Percentiles rank a stretch among this genome's conserved stretches.
Conservation (phyloP, 1,140 invertebrate species). For the Bombus confusus region DNA sequence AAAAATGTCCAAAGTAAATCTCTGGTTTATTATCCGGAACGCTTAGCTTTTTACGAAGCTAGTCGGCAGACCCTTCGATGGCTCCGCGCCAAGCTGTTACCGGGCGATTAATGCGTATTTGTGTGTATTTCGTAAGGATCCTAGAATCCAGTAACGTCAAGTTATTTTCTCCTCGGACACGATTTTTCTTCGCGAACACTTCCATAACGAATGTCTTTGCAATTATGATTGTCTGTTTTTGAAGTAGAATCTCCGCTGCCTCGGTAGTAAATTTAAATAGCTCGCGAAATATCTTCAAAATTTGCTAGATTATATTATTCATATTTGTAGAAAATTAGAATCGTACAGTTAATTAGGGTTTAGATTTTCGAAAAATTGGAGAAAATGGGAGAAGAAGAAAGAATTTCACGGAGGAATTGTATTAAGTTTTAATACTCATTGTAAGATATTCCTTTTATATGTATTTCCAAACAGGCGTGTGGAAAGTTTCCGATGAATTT, state of each 20-base stretch:
- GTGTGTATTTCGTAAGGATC: slow-evolving; percentile 73
- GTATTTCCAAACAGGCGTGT: too few species aligned
- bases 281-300: neutral
- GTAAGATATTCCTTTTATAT: too few species aligned
- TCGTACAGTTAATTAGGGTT: too few species aligned
- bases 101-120: slow-evolving; percentile 78
- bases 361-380: too few species aligned
- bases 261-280: neutral
- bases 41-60: slow-evolving; percentile 76
- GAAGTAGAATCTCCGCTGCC: neutral
- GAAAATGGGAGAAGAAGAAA: too few species aligned
- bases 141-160: slow-evolving; percentile 68
- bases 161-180: slow-evolving; percentile 11
- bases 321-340: too few species aligned
- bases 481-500: neutral
- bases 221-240: neutral
- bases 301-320: too few species aligned
- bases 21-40: slow-evolving; percentile 79
- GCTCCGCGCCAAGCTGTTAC: slow-evolving; percentile 75
- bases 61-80: slow-evolving; percentile 76
- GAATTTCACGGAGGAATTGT: too few species aligned
- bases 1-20: slow-evolving; percentile 73
- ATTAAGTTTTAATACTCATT: too few species aligned
- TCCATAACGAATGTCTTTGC: slow-evolving; percentile 11
- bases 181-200: neutral